Conservation (phyloP, 2,888 invertebrate species). For the Deilephila porcellus region DNA sequence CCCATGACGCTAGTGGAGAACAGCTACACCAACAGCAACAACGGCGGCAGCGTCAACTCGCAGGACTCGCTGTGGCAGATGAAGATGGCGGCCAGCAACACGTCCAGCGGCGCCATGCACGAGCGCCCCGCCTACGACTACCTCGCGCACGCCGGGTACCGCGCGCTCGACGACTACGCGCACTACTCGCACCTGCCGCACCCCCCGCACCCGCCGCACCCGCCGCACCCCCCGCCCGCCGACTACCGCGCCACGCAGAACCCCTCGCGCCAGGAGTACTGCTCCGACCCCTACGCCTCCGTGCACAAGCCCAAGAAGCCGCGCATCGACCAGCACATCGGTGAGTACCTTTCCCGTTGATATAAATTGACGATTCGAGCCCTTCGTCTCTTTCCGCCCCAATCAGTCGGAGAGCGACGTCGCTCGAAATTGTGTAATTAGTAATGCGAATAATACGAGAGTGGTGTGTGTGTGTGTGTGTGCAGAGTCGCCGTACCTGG, state of each 20-base stretch:
- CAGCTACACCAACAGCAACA: conserved; percentile 96
- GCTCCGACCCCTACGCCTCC: conserved; percentile 94
- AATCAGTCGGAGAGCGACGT: no score
- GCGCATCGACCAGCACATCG: conserved; percentile 93
- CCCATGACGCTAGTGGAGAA: conserved; percentile 96
- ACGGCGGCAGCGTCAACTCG: conserved; percentile 97
- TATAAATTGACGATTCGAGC: background rate
- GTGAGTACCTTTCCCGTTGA: conserved; percentile 73
- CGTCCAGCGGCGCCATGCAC: conserved; percentile 75
- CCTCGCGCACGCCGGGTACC: conserved; percentile 94
- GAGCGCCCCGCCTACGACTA: conserved; percentile 88
- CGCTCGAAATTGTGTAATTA: background rate
- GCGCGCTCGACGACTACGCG: conserved; percentile 92
- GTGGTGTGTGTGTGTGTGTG: conserved; percentile 36
- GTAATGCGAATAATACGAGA: background rate
- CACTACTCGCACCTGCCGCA: conserved; percentile 92
- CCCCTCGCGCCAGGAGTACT: conserved; percentile 94
- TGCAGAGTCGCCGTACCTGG: conserved; percentile 96
- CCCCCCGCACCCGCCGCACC: conserved; percentile 43
- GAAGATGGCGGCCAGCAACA: conserved; percentile 92
- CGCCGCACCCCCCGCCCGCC: conserved; percentile 87
- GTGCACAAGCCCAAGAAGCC: conserved; percentile 95
- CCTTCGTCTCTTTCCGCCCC: no score
- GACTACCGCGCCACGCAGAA: conserved; percentile 90
- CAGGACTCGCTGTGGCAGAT: conserved; percentile 98